Evolutionary conservation across 2,888 invertebrate species (phyloP), one percentile per base, ranked within the genome.

Genomic region (Hesperia comma): DNA sequence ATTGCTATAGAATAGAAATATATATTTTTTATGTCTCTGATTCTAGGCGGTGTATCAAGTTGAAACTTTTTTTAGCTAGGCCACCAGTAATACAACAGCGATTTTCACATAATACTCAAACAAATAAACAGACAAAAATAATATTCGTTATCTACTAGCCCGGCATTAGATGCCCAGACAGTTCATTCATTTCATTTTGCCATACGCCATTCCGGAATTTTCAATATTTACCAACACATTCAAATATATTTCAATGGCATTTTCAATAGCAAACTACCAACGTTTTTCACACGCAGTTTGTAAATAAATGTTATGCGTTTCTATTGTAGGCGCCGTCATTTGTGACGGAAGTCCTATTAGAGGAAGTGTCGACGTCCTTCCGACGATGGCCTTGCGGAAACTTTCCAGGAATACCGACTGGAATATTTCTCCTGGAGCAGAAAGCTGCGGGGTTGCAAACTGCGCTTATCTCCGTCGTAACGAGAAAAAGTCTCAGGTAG

Each of bases 301-400:
- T 26, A 43, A 58, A 58, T 43, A 43, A 43, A 58, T 7, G 26
- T 26, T 58, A 43, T 58, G 43, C 41, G n/a, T 43, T 17, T 10
- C 58, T 58, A 58, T 58, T 58, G 43, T 41, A 58, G 21, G 4
- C 21, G 43, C 19, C n/a, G 26, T 58, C 61, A 26, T 53, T 43
- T 55, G 43, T 43, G 62, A 43, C 55, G 55, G 62, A 62, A 62
- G 62, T 55, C 32, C 54, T 54, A 62, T 62, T 62, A 62, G 54
- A 43, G 62, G 54, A 62, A 63, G 62, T 53, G 54, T 62, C 43
- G 32, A 32, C 54, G 8, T 62, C 41, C 62, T 62, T 62, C 62
- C 62, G 54, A 43, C 26, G 62, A n/a, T 15, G 43, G 55, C 41
- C 17, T 26, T 55, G 62, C 43, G 32, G 37, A 43, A 43, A 55